Base-by-base conservation (phyloP, 2,888 invertebrate genomes). In the Fragum fragum region DNA sequence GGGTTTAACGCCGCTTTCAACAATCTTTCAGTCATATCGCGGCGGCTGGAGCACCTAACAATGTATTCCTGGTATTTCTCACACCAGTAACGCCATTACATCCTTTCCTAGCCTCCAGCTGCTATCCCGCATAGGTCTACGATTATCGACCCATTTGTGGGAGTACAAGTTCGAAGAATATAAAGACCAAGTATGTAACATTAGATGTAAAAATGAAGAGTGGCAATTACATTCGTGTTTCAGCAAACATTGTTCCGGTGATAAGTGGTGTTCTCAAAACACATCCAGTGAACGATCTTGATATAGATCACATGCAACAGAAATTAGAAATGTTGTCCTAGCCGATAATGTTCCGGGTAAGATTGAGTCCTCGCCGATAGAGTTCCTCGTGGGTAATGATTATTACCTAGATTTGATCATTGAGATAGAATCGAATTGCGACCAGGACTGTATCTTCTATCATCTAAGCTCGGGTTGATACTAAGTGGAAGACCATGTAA, bases 381-480 rank as follows among this genome's bases (percentile, higher is more conserved):
- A 74, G 26, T 36, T 66, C 2, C 68, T 76, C 0, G 21, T 76
- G 23, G 74, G 79, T 16, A 73, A 71, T 68, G 78, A 73, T 39
- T 73, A 73, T 42, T 73, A 78, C 53, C 29, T 73, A 16, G 73
- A 78, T 21, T 36, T 78, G 7, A 53, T 78, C 21, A 29, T 66
- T 11, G 72, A 14, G 52, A 78, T 14, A 78, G 28, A 39, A 68
- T 73, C 26, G 68, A 73, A 68, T 28, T 78, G 26, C 72, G 63
- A 29, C 66, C 73, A 3, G 73, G 78, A 32, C 55, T 78, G 9
- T 78, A 78, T 32, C n/a, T 78, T 6, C 59, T 78, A 29, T 11
- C 42, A n/a, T 78, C 72, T 11, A 80, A 72, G 26, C 72, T 55
- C 21, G 75, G 80, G 9, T 80, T 75, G 80, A 75, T 80, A n/a